Base-by-base conservation (phyloP, 1,140 invertebrate genomes). In the Phymastichus coffea region DNA sequence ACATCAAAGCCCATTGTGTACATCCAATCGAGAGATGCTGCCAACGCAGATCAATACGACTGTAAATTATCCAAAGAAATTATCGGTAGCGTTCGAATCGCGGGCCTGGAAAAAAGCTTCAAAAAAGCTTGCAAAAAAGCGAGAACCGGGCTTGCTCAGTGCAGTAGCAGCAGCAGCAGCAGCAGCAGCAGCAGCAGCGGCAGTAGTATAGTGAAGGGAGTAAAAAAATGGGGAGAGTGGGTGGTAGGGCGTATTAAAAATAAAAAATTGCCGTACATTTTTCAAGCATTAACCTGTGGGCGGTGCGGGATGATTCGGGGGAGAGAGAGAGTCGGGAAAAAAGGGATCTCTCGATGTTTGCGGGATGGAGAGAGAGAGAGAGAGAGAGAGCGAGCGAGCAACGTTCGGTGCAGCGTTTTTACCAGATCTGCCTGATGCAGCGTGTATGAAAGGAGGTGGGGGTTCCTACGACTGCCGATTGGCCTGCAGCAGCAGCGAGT, bases 201-300 rank as follows among this genome's bases (percentile, higher is more conserved):
- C n/a, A n/a, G n/a, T n/a, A n/a, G n/a, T n/a, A n/a, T n/a, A n/a
- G n/a, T n/a, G n/a, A n/a, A 30, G 48, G 20, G 40, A 47, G 26
- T 28, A 57, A 62, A 25, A 66, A 46, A 49, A 51, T 51, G 55
- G 55, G 70, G 61, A 57, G 53, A 52, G 64, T 66, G 65, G 66
- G 68, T 65, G 67, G 65, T 67, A 66, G 68, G 69, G 71, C 73
- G 77, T 77, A 80, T 80, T 80, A 80, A 80, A 78, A 78, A 79
- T 80, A 80, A 80, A 80, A 80, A 80, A 79, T 80, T 77, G 77
- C 77, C 71, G 75, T 78, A 80, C 78, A 80, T 80, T 80, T 80
- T 80, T 80, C 78, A 80, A 74, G 77, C 75, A 79, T 79, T 80
- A 79, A 74, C 77, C 73, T 75, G 76, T 70, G 70, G 72, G 70